Percentiles rank a stretch among this genome's conserved stretches.
phyloP scores from a whole-genome alignment of 2,888 invertebrate genomes.

The Thelaira solivaga region DNA sequence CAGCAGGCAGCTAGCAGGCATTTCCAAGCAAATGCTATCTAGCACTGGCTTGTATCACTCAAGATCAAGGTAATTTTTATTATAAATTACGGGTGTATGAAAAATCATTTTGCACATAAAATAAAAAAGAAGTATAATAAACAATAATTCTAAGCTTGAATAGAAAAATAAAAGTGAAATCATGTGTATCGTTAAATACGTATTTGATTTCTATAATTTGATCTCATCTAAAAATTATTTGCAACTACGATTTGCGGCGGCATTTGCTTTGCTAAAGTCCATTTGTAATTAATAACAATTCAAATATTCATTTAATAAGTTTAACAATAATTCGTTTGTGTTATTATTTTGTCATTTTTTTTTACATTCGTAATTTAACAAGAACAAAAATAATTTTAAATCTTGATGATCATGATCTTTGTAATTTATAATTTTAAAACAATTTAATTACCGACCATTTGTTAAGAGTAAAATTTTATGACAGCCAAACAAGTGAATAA shows the following conservation, averaged over 20 bases:
- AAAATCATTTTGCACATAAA: background rate
- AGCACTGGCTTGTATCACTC: conserved; percentile 29
- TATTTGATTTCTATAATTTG: conserved; percentile 22
- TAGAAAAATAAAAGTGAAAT: conserved; percentile 24
- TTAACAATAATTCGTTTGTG: background rate
- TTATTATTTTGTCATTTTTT: conserved; percentile 5
- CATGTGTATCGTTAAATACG: conserved; percentile 15
- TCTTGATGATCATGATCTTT: conserved; percentile 19
- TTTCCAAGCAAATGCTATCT: conserved; percentile 8
- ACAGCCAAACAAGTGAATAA: background rate
- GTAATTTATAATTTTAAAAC: no score
- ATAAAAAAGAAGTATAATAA: conserved; percentile 5
- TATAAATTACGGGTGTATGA: no score
- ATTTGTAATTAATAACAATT: conserved; percentile 42
- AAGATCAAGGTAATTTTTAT: conserved; percentile 57
- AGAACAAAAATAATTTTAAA: background rate
- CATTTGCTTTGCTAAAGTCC: background rate
- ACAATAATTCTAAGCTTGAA: background rate
- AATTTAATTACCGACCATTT: no score
- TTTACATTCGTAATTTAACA: no score
- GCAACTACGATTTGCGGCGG: background rate
- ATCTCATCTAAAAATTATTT: conserved; percentile 37
- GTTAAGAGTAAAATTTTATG: no score
- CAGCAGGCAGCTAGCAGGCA: no score
- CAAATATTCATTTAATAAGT: conserved; percentile 7